These are phyloP conservation scores for Xenus cinereus DNA, from an alignment of 2,113 vertebrate species.

Conservation along the genomic window DNA sequence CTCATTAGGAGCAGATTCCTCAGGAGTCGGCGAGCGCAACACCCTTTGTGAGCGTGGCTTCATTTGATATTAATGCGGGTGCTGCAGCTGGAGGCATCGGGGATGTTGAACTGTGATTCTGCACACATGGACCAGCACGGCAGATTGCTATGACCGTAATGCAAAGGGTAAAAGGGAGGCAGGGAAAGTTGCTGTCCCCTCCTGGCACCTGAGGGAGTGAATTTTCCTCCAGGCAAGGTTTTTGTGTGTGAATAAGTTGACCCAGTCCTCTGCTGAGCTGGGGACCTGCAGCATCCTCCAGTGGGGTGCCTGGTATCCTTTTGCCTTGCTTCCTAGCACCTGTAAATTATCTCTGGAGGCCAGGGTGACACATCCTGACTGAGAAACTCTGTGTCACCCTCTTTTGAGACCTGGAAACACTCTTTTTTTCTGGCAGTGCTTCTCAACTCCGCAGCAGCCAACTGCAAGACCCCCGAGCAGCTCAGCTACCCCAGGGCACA, in stretches of 20 bases:
- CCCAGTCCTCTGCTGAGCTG: neutral
- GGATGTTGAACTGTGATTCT: neutral
- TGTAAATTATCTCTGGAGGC: neutral
- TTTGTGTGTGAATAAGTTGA: neutral
- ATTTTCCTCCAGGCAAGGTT: neutral
- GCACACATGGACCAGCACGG: neutral
- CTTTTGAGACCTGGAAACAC: neutral
- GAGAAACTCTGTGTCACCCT: neutral
- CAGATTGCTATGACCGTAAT: neutral
- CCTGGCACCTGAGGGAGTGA: neutral
- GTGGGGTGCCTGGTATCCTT: neutral
- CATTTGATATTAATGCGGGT: constrained; percentile 47
- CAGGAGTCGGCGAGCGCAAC: neutral
- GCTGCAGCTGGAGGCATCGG: constrained; percentile 25
- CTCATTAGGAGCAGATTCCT: constrained; percentile 69
- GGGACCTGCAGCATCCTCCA: neutral
- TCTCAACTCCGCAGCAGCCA: neutral
- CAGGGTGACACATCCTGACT: neutral
- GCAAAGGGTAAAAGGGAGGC: neutral
- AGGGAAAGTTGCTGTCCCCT: neutral
- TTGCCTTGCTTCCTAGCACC: neutral
- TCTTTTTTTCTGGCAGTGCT: neutral
- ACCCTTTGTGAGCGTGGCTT: constrained; percentile 45
- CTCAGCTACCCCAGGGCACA: neutral
- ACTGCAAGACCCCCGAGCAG: neutral